These are phyloP conservation scores for Lytechinus variegatus DNA, from an alignment of 35 echinoderm and acorn worm species.

Conservation along the genomic window DNA sequence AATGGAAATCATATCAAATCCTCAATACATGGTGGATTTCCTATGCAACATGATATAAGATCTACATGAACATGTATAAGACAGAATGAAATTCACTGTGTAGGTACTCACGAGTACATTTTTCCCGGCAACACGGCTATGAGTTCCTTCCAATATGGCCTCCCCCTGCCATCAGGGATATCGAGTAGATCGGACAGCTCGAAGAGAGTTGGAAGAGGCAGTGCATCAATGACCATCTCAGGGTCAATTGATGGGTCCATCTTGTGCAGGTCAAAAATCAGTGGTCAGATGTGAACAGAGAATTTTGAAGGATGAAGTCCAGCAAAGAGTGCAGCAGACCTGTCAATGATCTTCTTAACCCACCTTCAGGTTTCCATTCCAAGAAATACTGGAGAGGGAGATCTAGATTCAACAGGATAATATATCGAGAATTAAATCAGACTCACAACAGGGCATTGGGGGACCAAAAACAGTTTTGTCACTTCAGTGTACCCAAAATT, in stretches of 20 bases:
- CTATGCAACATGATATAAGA: no score
- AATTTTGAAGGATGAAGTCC: no score
- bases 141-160: slow-evolving; percentile 41
- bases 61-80: no score
- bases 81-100: neutral
- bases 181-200: neutral
- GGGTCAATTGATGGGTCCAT: slow-evolving; percentile 6
- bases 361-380: neutral
- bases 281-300: neutral
- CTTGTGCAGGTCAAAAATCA: neutral
- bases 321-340: neutral
- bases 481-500: no score
- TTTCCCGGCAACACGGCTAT: slow-evolving; percentile 17
- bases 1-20: no score
- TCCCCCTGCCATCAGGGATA: slow-evolving; percentile 8
- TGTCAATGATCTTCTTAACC: neutral
- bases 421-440: no score
- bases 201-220: neutral
- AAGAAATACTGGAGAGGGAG: neutral
- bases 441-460: no score
- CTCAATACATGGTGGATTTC: no score
- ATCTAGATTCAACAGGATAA: neutral
- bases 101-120: neutral
- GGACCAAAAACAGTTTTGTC: no score
- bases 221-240: neutral